phyloP scores from a whole-genome alignment of 2,113 vertebrate species.

The Henicopernis longicauda region DNA sequence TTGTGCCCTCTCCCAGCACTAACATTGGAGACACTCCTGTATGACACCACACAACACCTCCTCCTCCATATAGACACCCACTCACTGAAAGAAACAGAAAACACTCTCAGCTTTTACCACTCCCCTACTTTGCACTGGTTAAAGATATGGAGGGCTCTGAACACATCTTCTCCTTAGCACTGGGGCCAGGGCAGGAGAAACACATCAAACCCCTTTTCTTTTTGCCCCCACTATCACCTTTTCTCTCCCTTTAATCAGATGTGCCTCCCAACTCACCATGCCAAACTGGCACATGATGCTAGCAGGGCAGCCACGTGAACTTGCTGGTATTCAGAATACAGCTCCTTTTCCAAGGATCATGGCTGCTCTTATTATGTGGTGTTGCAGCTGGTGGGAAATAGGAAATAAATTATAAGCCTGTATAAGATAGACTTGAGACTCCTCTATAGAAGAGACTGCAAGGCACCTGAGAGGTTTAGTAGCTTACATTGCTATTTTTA shows the following conservation, averaged over 20 bases:
- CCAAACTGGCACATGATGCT: background rate
- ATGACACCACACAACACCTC: background rate
- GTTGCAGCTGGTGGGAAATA: constrained; percentile 11
- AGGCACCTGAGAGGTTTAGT: constrained; percentile 60
- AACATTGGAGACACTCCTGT: background rate
- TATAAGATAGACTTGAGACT: constrained; percentile 43
- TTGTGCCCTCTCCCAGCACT: background rate
- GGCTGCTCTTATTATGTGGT: background rate
- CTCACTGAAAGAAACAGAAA: background rate
- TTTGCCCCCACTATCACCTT: background rate
- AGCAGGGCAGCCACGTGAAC: background rate
- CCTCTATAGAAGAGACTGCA: constrained; percentile 49
- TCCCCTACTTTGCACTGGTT: background rate
- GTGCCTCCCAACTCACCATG: background rate
- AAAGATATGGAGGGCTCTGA: background rate
- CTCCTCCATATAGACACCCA: background rate
- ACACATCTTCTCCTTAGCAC: background rate
- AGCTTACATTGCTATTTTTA: constrained; percentile 53
- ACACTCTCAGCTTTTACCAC: background rate
- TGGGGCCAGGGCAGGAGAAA: background rate
- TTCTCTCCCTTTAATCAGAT: background rate
- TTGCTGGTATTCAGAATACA: background rate
- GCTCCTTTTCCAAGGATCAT: background rate
- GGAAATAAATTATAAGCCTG: constrained; percentile 40
- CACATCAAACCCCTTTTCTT: background rate